Base-by-base conservation (phyloP, 1,140 invertebrate species). In the Metopolophium dirhodum region DNA sequence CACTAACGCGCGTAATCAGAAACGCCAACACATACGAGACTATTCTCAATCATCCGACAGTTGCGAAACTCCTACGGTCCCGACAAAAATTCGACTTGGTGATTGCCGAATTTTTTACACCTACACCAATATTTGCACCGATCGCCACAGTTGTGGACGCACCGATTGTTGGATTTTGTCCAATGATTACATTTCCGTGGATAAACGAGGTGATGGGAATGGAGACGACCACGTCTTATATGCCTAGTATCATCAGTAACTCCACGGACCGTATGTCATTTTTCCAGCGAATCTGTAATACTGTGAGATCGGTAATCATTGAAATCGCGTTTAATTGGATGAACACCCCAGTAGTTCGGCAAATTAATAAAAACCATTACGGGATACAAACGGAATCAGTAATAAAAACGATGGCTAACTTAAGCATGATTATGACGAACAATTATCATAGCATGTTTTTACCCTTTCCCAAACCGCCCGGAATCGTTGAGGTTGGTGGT, bases 401-500 rank as follows among this genome's bases (percentile, higher is more conserved):
- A 7, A 22, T 91, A 30, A 22, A 85, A 82, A 23, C 77, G 6
- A 54, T 92, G 91, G 96, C 96, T 94, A 96, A 96, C 94, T 96
- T 96, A 94, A 94, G 97, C 1, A 94, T 97, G 3, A 94, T 97
- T 11, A 95, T 97, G 30, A 95, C 96, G 0, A 97, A 97, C 94
- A 96, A 96, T 4, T 96, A 97, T 95, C 96, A 96, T 94, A 95
- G 96, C 23, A 94, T 97, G 9, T 96, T 96, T 93, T 95, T 96
- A 22, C 96, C 96, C 0, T 95, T 95, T 91, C 95, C 97, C 20
- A 94, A 96, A 87, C 95, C 96, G 0, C 96, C 97, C 0, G 96
- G 96, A 93, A 95, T 97, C 3, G 96, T 97, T 22, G 97, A 97
- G 95, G 95, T 97, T 49, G 97, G 96, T 30, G 97, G 97, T 4